These are phyloP conservation scores for Chloroclysta siterata DNA, from an alignment of 2,888 invertebrate species.

Conservation along the genomic window DNA sequence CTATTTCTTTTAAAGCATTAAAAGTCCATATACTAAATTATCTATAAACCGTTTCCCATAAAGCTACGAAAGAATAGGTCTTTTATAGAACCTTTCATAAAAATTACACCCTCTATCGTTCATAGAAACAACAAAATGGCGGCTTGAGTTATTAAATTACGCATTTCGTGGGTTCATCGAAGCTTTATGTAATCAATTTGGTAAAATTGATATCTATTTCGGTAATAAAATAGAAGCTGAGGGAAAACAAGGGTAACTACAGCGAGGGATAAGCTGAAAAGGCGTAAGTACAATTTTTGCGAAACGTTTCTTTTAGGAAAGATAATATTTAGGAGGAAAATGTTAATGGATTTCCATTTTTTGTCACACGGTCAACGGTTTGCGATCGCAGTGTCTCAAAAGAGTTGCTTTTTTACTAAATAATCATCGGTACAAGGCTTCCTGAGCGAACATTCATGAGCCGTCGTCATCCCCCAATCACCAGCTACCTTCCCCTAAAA, in stretches of 20 bases:
- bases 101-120: slow-evolving; percentile 30
- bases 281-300: slow-evolving; percentile 5
- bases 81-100: slow-evolving; percentile 21
- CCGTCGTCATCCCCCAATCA: no score
- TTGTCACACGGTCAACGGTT: background rate
- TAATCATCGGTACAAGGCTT: no score
- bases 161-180: slow-evolving; percentile 47
- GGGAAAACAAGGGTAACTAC: slow-evolving; percentile 46
- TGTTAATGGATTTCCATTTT: background rate
- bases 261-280: slow-evolving; percentile 8
- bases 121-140: slow-evolving; percentile 47
- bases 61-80: slow-evolving; percentile 17
- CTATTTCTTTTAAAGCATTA: background rate
- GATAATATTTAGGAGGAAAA: background rate
- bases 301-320: background rate
- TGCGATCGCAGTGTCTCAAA: no score
- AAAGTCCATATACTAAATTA: slow-evolving; percentile 10
- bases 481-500: no score
- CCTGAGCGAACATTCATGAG: no score
- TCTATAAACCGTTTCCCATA: slow-evolving; percentile 16
- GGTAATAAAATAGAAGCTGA: slow-evolving; percentile 47
- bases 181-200: slow-evolving; percentile 54
- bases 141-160: slow-evolving; percentile 51
- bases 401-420: no score
- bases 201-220: slow-evolving; percentile 55